phyloP scores from a whole-genome alignment of 1,140 invertebrate genomes.

The Solenopsis fugax region DNA sequence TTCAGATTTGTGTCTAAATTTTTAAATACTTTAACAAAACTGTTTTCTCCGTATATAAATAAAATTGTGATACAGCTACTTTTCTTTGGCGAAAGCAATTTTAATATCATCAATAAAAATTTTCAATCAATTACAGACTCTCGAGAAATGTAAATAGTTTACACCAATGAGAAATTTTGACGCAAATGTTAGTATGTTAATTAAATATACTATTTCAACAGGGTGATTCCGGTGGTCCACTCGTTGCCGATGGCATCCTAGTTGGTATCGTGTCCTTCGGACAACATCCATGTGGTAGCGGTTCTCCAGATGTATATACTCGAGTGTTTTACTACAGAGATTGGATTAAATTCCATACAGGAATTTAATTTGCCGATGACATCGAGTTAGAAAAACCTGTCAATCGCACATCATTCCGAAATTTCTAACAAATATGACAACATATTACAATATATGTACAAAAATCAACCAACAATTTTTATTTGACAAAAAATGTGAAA shows the following conservation, averaged over 20 bases:
- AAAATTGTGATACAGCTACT: no score
- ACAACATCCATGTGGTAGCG: constrained; percentile 87
- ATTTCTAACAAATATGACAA: background rate
- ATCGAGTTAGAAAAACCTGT: background rate
- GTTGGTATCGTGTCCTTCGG: constrained; percentile 90
- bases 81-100: no score
- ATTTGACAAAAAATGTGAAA: no score
- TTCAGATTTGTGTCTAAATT: no score
- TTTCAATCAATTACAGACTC: no score
- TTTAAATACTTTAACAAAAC: no score
- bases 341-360: constrained; percentile 85
- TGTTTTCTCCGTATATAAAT: no score
- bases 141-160: no score
- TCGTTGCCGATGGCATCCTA: constrained; percentile 84
- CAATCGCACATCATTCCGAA: background rate
- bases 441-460: no score
- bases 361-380: background rate
- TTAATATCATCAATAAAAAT: no score
- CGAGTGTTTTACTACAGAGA: constrained; percentile 85
- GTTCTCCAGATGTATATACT: constrained; percentile 89
- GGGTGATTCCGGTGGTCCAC: constrained; percentile 89
- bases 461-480: no score
- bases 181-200: background rate
- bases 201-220: constrained; percentile 67
- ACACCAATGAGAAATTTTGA: no score